phyloP scores from a whole-genome alignment of 2,888 invertebrate species.

The Polymixis flavicincta region DNA sequence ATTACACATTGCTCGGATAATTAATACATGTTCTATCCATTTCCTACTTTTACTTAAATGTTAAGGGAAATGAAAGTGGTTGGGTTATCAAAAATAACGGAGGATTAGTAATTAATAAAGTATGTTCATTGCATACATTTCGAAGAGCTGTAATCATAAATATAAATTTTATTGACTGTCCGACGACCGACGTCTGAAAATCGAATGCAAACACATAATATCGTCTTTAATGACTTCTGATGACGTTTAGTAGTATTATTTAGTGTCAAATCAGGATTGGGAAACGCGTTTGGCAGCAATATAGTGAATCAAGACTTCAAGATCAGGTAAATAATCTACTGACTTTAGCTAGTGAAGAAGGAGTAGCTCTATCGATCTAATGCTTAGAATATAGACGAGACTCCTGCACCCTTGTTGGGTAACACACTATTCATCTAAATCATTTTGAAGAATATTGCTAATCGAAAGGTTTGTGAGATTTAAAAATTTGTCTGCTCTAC shows the following conservation, averaged over 20 bases:
- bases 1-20: slow-evolving; percentile 8
- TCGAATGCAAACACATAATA: slow-evolving; percentile 14
- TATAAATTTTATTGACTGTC: neutral
- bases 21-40: slow-evolving; percentile 20
- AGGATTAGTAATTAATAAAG: slow-evolving; percentile 13
- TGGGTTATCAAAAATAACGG: neutral
- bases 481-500: no score
- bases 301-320: neutral
- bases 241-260: slow-evolving; percentile 21
- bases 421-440: no score
- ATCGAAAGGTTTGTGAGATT: no score
- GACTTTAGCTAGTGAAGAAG: neutral
- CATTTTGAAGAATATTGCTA: no score
- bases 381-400: neutral
- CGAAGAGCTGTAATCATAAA: neutral
- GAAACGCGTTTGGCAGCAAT: slow-evolving; percentile 13
- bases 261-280: slow-evolving; percentile 21
- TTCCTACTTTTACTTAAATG: slow-evolving; percentile 7
- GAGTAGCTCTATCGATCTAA: no score
- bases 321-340: neutral
- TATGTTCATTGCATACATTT: slow-evolving; percentile 11
- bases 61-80: slow-evolving; percentile 18
- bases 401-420: no score
- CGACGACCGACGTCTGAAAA: neutral
- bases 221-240: slow-evolving; percentile 12